Percentiles rank a stretch among this genome's conserved stretches.
phyloP scores from a whole-genome alignment of 2,888 invertebrate species.

The Laothoe populi region DNA sequence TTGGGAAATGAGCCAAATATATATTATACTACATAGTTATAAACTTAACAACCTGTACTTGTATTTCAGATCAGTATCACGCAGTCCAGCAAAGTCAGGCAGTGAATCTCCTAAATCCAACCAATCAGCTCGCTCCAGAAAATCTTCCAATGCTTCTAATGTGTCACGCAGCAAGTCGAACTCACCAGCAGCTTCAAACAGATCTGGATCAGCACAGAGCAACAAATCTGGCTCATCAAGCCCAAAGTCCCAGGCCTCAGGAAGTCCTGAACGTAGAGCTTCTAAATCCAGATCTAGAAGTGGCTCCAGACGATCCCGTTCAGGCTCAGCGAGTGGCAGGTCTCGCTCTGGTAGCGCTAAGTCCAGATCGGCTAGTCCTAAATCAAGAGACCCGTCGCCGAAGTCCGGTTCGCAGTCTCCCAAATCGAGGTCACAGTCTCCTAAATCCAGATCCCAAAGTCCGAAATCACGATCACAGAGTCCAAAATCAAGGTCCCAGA shows the following conservation, averaged over 20 bases:
- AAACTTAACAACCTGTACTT: neutral
- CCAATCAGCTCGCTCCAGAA: constrained; percentile 61
- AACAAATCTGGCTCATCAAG: constrained; percentile 77
- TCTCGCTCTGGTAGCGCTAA: constrained; percentile 62
- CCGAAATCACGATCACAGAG: constrained; percentile 61
- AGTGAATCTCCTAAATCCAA: constrained; percentile 77
- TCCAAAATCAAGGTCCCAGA: constrained; percentile 61
- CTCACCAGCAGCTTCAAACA: constrained; percentile 69
- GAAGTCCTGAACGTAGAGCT: constrained; percentile 62
- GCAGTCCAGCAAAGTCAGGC: constrained; percentile 70
- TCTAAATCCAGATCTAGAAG: constrained; percentile 70
- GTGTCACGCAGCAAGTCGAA: constrained; percentile 76
- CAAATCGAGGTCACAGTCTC: constrained; percentile 59
- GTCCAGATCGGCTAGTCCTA: constrained; percentile 54
- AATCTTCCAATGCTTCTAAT: constrained; percentile 68
- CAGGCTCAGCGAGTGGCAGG: constrained; percentile 60
- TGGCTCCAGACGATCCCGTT: constrained; percentile 63
- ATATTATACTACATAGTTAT: neutral
- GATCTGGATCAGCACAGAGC: constrained; percentile 75
- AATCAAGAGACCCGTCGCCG: constrained; percentile 55
- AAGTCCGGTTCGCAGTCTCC: constrained; percentile 53
- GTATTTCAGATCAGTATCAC: constrained; percentile 69
- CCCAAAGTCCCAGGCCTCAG: constrained; percentile 73
- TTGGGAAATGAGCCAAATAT: too few relatives aligned
- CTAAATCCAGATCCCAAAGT: constrained; percentile 63